Base-by-base conservation (phyloP, 2,113 vertebrate species). In the Spea multiplicata region DNA sequence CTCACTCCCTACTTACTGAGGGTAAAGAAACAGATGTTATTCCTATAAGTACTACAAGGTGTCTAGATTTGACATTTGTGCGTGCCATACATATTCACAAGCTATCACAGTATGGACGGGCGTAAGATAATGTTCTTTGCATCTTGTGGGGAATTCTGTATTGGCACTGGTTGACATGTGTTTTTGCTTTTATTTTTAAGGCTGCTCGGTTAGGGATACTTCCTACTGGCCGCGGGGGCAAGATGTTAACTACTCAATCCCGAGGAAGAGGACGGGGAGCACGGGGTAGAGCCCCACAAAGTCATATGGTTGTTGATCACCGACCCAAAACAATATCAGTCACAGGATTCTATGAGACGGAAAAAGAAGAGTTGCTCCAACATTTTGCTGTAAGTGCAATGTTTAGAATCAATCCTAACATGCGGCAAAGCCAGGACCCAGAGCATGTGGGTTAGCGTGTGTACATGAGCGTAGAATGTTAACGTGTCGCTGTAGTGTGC, bases 301-400 rank as follows among this genome's bases (percentile, higher is more conserved):
- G 94, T 84, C 96, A 97, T n/a, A 99, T 99, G 97, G 94, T 95
- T 83, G 96, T 99, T 8, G 97, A 99, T 84, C 97, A 99, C 76
- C 91, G 97, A 9, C 96, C 97, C 82, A 92, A 95, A 86, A 93
- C 97, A 0, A 89, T 99, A 45, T 84, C 93, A 5, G 95, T 97
- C 9, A 84, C 94, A 57, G 96, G 95, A 59, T 94, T 99, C 65
- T 83, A 90, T 1, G 94, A 95, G 64, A 96, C 97, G 83, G 97
- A 99, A 46, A 99, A 98, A 72, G 97, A 98, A 49, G 97, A 99
- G 81, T 88, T 99, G 47, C 87, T 94, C 89, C 95, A 95, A 9
- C 97, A 99, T 89, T 99, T 98, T 87, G 90, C 96, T 90, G 97
- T 99, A 86, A 93, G 94, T 88, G 74, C 5, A 72, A 64, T 70